Conservation (phyloP, 2,113 vertebrate genomes). For the Siniperca knerii region DNA sequence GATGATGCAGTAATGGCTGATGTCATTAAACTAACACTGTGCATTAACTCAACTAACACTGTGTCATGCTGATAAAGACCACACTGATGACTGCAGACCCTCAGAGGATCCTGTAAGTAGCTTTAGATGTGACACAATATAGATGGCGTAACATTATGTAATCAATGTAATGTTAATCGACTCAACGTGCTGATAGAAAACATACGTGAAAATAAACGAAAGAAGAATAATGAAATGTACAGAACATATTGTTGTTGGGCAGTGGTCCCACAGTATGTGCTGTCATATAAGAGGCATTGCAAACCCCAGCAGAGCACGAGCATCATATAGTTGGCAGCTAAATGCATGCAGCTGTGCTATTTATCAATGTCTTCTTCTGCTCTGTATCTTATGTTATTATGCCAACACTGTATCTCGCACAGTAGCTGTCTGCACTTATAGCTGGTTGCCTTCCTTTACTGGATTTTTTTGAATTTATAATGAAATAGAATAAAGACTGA, state of each 20-base stretch:
- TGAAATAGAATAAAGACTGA: constrained; percentile 35
- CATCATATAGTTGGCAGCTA: constrained; percentile 31
- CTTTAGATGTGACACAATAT: constrained; percentile 19
- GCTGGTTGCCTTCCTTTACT: constrained; percentile 2
- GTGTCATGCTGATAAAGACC: constrained; percentile 19
- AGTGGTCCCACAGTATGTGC: constrained; percentile 21
- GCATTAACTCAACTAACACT: not conserved
- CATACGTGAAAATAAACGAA: constrained; percentile 6
- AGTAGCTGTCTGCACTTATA: not conserved
- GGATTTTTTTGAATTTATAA: constrained; percentile 36
- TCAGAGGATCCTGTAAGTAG: not conserved
- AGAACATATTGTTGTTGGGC: constrained; percentile 28
- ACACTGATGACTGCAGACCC: not conserved
- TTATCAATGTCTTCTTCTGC: constrained; percentile 33
- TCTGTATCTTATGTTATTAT: constrained; percentile 18
- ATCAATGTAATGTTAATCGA: constrained; percentile 10
- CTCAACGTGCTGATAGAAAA: constrained; percentile 15
- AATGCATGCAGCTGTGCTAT: constrained; percentile 37
- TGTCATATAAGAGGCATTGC: constrained; percentile 43
- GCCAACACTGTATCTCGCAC: constrained; percentile 11
- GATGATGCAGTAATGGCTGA: constrained; percentile 20
- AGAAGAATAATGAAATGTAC: constrained; percentile 9
- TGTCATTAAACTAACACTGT: constrained; percentile 38
- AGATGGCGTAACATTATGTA: constrained; percentile 26
- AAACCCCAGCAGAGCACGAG: constrained; percentile 28